Evolutionary conservation across 2,113 vertebrate species (phyloP).

Genomic region (Charina bottae): DNA sequence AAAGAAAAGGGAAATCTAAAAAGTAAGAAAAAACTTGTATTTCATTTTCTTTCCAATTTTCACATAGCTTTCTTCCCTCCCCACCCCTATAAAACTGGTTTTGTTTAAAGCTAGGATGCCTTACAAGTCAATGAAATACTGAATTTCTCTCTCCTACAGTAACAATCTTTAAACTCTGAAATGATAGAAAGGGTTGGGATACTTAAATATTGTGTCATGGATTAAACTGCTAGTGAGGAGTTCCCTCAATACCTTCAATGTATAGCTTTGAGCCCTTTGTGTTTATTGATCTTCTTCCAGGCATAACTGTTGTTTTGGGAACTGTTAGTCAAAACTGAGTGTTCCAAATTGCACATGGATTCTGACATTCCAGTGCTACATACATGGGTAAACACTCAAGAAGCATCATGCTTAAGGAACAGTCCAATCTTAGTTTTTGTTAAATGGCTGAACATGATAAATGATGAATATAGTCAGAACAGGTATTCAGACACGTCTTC

Average conservation of each 20-base stretch:
- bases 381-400: neutral
- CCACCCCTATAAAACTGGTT: neutral
- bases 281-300: neutral
- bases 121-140: conserved; percentile 7
- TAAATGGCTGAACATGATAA: neutral
- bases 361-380: neutral
- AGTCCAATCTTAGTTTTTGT: neutral
- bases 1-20: neutral
- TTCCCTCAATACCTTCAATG: neutral
- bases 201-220: neutral
- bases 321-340: neutral
- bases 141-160: neutral
- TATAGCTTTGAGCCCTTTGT: neutral
- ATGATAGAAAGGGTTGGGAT: conserved; percentile 10
- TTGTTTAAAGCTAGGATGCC: conserved; percentile 1
- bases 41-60: neutral
- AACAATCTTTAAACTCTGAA: conserved; percentile 22
- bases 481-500: neutral
- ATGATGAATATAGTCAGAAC: neutral
- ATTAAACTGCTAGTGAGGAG: neutral
- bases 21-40: neutral
- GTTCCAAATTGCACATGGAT: conserved; percentile 14
- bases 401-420: neutral
- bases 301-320: neutral
- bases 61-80: neutral